A percentile compares a stretch with the other conserved stretches of the same genome.
Conservation (phyloP, 2,888 invertebrate genomes). For the Aporophyla lueneburgensis region DNA sequence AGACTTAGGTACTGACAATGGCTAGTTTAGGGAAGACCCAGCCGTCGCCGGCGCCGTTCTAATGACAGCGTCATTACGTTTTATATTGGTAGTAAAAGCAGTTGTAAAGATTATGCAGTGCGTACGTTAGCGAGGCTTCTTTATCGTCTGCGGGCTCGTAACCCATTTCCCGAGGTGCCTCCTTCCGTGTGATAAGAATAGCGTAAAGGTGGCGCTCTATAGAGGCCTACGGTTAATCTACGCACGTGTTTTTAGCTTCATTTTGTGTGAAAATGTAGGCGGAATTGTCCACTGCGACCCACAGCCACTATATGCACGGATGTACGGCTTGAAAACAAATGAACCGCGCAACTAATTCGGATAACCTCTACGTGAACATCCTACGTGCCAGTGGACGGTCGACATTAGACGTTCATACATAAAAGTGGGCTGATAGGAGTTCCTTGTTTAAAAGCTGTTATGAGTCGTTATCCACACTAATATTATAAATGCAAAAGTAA, state of each 20-base stretch:
- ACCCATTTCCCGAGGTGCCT: constrained; percentile 45
- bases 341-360: neutral
- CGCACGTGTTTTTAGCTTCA: neutral
- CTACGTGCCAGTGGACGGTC: neutral
- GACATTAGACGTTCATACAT: neutral
- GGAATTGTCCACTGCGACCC: neutral
- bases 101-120: constrained; percentile 37
- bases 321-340: neutral
- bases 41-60: constrained; percentile 34
- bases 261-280: neutral
- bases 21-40: constrained; percentile 12
- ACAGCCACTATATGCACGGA: neutral
- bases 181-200: constrained; percentile 45
- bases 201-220: neutral
- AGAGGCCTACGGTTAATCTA: neutral
- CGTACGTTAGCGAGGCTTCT: constrained; percentile 32
- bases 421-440: neutral
- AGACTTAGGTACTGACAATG: neutral
- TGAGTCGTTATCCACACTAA: no score
- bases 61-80: constrained; percentile 38
- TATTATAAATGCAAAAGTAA: no score
- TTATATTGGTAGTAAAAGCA: constrained; percentile 42
- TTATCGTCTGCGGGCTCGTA: constrained; percentile 46
- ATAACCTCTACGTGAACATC: neutral
- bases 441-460: neutral